These are phyloP conservation scores for Halichoeres trimaculatus DNA, from an alignment of 2,113 vertebrate species.

Conservation along the genomic window DNA sequence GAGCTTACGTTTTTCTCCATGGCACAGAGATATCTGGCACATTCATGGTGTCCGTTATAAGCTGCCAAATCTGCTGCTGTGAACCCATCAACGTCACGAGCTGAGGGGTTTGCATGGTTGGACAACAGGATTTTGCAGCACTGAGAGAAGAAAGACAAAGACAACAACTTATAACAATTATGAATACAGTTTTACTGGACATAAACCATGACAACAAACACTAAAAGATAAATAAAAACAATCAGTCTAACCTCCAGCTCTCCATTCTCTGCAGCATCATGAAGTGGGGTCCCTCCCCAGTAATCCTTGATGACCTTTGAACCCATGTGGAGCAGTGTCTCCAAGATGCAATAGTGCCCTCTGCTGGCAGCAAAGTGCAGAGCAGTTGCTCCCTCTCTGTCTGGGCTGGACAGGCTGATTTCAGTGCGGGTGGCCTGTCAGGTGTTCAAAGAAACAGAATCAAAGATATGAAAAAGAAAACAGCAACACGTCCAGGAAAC, in stretches of 20 bases:
- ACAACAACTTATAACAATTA: too few relatives aligned
- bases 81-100: conserved; percentile 85
- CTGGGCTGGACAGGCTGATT: conserved; percentile 76
- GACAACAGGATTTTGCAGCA: conserved; percentile 87
- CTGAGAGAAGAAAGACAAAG: conserved; percentile 59
- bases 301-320: conserved; percentile 83
- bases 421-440: conserved; percentile 83
- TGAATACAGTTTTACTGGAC: neutral
- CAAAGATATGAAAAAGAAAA: neutral
- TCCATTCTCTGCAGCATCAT: conserved; percentile 89
- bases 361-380: conserved; percentile 90
- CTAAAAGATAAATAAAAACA: neutral
- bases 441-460: conserved; percentile 1
- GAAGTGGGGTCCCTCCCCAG: conserved; percentile 89
- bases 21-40: conserved; percentile 83
- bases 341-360: conserved; percentile 85
- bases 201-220: neutral
- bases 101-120: conserved; percentile 75
- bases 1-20: conserved; percentile 80
- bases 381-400: conserved; percentile 86
- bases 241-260: conserved; percentile 82
- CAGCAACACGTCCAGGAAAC: neutral
- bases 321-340: conserved; percentile 84
- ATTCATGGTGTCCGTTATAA: conserved; percentile 86
- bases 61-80: conserved; percentile 85